Evolutionary conservation across 2,797 vertebrate genomes (phyloP).

Genomic region (Gambelia wislizenii): DNA sequence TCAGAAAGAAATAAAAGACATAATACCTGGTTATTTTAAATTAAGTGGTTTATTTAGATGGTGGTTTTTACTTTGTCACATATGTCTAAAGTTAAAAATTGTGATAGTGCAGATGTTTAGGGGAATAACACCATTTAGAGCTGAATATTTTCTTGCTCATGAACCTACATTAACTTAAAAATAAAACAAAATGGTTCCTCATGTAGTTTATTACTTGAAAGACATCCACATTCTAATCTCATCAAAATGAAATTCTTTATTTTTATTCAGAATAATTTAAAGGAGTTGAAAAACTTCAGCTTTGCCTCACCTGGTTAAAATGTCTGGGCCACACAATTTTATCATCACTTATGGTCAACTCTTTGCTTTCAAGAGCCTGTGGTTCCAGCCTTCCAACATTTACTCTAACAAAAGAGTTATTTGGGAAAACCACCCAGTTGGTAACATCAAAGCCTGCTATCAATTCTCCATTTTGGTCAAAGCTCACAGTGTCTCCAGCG

Average conservation of each 20-base stretch:
- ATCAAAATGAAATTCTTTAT: background rate
- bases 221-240: background rate
- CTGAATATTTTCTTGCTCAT: no score
- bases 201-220: no score
- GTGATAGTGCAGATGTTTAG: no score
- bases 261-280: no score
- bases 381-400: background rate
- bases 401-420: background rate
- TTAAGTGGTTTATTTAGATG: no score
- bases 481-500: background rate
- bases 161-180: no score
- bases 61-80: no score
- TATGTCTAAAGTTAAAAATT: no score
- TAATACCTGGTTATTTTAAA: no score
- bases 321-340: slow-evolving; percentile 7
- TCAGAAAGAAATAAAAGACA: no score
- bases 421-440: slow-evolving; percentile 5
- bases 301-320: slow-evolving; percentile 23
- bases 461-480: background rate
- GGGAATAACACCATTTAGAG: no score
- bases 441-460: background rate
- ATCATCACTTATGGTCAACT: background rate
- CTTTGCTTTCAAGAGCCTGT: background rate
- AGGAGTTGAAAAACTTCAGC: background rate
- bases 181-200: no score